Base-by-base conservation (phyloP, 2,888 invertebrate genomes). In the Shargacucullia verbasci region DNA sequence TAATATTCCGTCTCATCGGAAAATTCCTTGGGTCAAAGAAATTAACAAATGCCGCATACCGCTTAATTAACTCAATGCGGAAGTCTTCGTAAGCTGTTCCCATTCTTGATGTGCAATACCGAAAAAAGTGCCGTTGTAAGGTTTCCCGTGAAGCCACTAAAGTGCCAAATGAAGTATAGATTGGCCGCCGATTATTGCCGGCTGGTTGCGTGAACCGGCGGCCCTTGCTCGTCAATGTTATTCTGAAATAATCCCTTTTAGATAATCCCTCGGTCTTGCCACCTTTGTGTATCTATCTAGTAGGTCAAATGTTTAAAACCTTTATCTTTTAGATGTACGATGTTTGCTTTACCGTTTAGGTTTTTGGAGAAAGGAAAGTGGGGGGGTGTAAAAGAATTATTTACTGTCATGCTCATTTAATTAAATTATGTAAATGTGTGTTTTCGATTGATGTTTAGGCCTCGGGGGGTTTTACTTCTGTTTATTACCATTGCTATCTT, bases 61-160 rank as follows among this genome's bases (percentile, higher is more conserved):
- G 53, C 61, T 43, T 73, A 61, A 73, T 73, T 73, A 57, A 38
- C 35, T 20, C 25, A 29, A 69, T 54, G 13, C 65, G 70, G 69
- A 69, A 73, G 56, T 76, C 46, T 43, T 37, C 27, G 11, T 62
- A 64, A 65, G 48, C 68, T 8, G 40, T 45, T 53, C 54, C 46
- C 41, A 49, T 58, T 7, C 49, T 12, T 35, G 38, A 47, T 57
- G 73, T 75, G 70, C 59, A 63, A 59, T 60, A 60, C 76, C 75
- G 67, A 78, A 81, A 79, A 80, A 72, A 74, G 46, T 52, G 44
- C 25, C 31, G 43, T 69, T 62, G 47, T 73, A 73, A 20, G 85
- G 81, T 63, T 84, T 84, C 84, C 13, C 10, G 15, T 6, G 84
- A 85, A 84, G 80, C 83, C 81, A 8, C 38, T 63, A 54, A 66